A percentile compares a stretch with the other conserved stretches of the same genome.
These are phyloP conservation scores for Callionymus lyra DNA, from an alignment of 2,113 vertebrate genomes.

Conservation along the genomic window DNA sequence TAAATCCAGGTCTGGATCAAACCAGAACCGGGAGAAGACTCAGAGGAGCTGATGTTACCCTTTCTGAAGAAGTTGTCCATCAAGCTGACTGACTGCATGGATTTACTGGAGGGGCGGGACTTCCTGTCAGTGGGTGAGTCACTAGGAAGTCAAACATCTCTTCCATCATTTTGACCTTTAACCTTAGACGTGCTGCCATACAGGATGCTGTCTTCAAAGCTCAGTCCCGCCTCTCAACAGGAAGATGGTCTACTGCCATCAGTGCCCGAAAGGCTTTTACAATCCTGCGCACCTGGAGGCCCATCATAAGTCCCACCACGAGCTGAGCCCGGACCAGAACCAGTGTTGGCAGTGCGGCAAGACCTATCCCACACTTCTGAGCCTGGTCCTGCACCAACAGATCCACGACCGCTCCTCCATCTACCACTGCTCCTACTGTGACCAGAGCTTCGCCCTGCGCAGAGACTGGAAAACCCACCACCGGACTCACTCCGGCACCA, in stretches of 20 bases:
- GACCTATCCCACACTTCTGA: conserved; percentile 39
- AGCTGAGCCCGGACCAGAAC: conserved; percentile 29
- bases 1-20: conserved; percentile 22
- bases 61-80: conserved; percentile 33
- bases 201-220: neutral
- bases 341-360: conserved; percentile 48
- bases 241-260: conserved; percentile 37
- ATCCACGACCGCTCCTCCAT: conserved; percentile 31
- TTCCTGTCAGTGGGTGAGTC: conserved; percentile 39
- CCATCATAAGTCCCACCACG: conserved; percentile 25
- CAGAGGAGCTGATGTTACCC: conserved; percentile 21
- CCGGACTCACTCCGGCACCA: conserved; percentile 39
- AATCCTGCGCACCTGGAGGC: conserved; percentile 43
- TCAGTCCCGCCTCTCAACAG: neutral
- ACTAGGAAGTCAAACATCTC: neutral
- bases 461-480: conserved; percentile 51
- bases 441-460: conserved; percentile 38
- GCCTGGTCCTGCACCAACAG: conserved; percentile 44
- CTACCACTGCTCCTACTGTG: conserved; percentile 43
- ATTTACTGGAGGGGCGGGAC: conserved; percentile 39
- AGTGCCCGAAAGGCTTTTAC: conserved; percentile 41
- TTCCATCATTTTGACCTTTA: conserved; percentile 2
- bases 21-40: conserved; percentile 21
- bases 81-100: conserved; percentile 38
- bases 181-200: conserved; percentile 1